Base-by-base conservation (phyloP, 2,113 vertebrate species). In the Dunckerocampus dactyliophorus region DNA sequence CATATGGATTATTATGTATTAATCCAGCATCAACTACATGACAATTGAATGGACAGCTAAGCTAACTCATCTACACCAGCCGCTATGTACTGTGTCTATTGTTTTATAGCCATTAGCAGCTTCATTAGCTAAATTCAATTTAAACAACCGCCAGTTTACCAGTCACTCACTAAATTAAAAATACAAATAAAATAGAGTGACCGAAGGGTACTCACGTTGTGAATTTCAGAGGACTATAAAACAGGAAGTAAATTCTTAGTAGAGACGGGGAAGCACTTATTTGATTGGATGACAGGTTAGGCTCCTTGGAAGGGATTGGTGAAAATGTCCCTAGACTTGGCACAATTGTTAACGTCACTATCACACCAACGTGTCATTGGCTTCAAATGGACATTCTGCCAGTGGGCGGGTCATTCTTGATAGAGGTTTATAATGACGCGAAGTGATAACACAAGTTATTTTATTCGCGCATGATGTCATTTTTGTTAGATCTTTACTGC, bases 121-220 rank as follows among this genome's bases (percentile, higher is more conserved):
- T 37, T 14, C 17, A 3, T 9, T 15, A n/a, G 34, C 12, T n/a
- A 19, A n/a, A 54, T n/a, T 37, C 19, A n/a, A 20, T 8, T 34
- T 34, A 34, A 34, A 34, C 31, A 8, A 28, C 24, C 24, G 24
- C 2, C 3, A 16, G 47, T 47, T 47, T 42, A 13, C 20, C 12
- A 4, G 2, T 13, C 6, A 21, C 20, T 1, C 34, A 14, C 34
- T 39, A 24, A 24, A 4, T 53, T 53, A 31, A 53, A 53, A 28
- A 1, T 34, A 11, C 13, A 8, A 20, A 39, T 1, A 34, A 19
- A 56, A 8, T 8, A 14, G 0, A 16, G 69, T 43, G 49, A 67
- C 53, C 9, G 19, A 13, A 22, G 2, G 34, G 2, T 67, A 87
- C 88, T 89, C 88, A 89, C 88, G 85, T 80, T 85, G 84, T 75